Percentiles rank a stretch among this genome's conserved stretches.
These are phyloP conservation scores for Stegodyphus dumicola DNA, from an alignment of 1,140 invertebrate species.

Conservation along the genomic window DNA sequence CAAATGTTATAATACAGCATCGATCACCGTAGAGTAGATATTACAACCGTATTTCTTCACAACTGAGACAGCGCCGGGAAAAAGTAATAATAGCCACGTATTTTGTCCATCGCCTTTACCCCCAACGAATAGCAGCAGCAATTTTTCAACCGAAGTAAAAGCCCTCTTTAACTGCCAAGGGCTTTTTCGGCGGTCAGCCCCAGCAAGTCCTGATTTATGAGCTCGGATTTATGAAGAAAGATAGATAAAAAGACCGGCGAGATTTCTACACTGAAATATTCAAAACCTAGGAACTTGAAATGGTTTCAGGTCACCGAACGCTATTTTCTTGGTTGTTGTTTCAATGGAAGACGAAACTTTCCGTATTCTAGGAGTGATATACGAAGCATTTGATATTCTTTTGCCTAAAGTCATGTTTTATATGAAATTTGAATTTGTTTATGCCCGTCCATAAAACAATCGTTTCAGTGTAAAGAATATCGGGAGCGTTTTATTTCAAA, in stretches of 20 bases:
- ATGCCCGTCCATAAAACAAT: too few species aligned
- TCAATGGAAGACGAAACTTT: too few species aligned
- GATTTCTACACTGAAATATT: slow-evolving; percentile 38
- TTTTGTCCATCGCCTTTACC: slow-evolving; percentile 26
- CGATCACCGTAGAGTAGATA: neutral
- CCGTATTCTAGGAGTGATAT: too few species aligned
- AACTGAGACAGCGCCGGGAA: neutral
- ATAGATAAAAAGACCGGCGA: slow-evolving; percentile 14
- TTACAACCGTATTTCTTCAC: slow-evolving; percentile 31
- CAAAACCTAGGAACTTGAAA: neutral
- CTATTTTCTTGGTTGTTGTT: too few species aligned
- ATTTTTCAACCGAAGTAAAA: slow-evolving; percentile 32
- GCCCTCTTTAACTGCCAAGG: slow-evolving; percentile 46
- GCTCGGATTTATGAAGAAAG: slow-evolving; percentile 34
- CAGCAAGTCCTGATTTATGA: slow-evolving; percentile 27
- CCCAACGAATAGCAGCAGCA: neutral
- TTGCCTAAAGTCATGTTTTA: too few species aligned
- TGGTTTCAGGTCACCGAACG: too few species aligned
- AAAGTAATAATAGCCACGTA: slow-evolving; percentile 1
- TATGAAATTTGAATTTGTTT: too few species aligned
- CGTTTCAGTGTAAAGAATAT: too few species aligned
- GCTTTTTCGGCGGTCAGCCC: slow-evolving; percentile 28
- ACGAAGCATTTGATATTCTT: too few species aligned
- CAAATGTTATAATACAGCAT: too few species aligned
- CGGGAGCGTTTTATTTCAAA: too few species aligned